Conservation (phyloP, 1,140 invertebrate species). For the Pristionchus pacificus region DNA sequence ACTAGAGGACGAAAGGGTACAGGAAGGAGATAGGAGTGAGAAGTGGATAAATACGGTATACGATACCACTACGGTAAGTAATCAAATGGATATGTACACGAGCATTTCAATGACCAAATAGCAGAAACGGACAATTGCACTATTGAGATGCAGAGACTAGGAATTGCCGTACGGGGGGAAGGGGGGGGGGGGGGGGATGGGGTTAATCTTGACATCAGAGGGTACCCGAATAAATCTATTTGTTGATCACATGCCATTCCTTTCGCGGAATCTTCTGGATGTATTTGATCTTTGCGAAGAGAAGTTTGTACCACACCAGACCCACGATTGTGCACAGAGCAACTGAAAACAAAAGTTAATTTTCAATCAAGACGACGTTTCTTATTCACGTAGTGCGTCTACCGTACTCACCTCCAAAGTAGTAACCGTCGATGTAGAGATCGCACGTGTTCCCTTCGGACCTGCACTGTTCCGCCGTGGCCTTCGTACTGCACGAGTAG, state of each 20-base stretch:
- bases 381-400: too few relatives aligned
- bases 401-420: conserved; percentile 7
- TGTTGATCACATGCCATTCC: conserved; percentile 35
- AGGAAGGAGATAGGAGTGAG: background rate
- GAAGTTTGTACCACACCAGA: conserved; percentile 39
- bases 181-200: background rate
- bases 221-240: too few relatives aligned
- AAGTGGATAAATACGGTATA: conserved; percentile 8
- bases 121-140: too few relatives aligned
- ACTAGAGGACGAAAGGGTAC: background rate
- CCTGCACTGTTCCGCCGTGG: conserved; percentile 34
- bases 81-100: background rate
- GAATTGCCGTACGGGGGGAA: too few relatives aligned
- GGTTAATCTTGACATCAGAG: too few relatives aligned
- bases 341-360: conserved; percentile 16
- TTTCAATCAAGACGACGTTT: too few relatives aligned
- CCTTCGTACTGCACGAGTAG: conserved; percentile 45
- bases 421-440: conserved; percentile 37
- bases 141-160: too few relatives aligned
- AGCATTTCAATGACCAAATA: too few relatives aligned
- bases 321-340: conserved; percentile 34
- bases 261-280: conserved; percentile 35
- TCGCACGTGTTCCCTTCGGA: conserved; percentile 34
- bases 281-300: conserved; percentile 33
- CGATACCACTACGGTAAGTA: background rate